Conservation (phyloP, 2,113 vertebrate species). For the Hemicordylus capensis region DNA sequence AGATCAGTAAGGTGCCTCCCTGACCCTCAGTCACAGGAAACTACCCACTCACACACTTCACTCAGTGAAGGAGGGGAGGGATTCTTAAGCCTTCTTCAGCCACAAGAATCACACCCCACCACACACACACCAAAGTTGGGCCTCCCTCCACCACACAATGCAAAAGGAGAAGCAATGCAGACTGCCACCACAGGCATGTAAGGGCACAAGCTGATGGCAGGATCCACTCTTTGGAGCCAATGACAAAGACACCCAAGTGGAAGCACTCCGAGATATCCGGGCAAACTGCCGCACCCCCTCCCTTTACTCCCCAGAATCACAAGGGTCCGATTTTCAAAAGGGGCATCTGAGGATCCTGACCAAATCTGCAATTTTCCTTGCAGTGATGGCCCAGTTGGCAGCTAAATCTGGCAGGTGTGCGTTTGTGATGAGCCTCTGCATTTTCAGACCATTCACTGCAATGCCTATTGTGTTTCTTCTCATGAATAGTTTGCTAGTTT, state of each 20-base stretch:
- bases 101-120: background rate
- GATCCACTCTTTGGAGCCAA: background rate
- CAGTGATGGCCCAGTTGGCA: too few species aligned
- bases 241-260: too few species aligned
- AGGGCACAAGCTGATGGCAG: background rate
- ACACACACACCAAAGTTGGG: background rate
- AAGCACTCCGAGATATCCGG: background rate
- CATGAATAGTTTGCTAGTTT: background rate
- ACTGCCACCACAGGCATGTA: background rate
- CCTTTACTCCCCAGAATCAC: background rate
- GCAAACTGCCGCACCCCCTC: background rate
- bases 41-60: background rate
- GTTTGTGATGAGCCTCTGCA: constrained; percentile 4
- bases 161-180: background rate
- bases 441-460: constrained; percentile 51
- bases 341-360: too few species aligned
- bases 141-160: background rate
- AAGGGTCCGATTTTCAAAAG: background rate
- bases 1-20: too few species aligned
- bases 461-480: constrained; percentile 52
- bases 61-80: background rate
- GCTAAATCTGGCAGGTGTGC: too few species aligned
- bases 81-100: too few species aligned
- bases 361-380: background rate
- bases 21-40: background rate